phyloP scores from a whole-genome alignment of 2,888 invertebrate species.

The Stenchaetothrips biformis region DNA sequence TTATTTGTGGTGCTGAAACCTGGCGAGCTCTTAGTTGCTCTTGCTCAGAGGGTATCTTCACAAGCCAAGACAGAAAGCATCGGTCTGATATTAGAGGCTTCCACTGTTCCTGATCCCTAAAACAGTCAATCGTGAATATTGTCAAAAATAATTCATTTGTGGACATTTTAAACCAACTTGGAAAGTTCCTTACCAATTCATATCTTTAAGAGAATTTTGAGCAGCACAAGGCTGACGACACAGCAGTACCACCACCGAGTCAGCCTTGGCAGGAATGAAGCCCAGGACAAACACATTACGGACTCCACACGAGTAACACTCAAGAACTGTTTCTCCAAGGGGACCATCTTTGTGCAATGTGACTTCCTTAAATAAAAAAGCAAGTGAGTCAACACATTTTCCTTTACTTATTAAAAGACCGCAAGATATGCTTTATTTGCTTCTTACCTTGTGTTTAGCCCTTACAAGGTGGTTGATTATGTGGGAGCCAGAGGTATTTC shows the following conservation, averaged over 20 bases:
- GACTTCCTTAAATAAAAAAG: constrained; percentile 61
- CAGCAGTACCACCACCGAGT: constrained; percentile 93
- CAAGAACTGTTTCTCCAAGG: constrained; percentile 92
- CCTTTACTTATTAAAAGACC: constrained; percentile 14
- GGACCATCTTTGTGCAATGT: constrained; percentile 96
- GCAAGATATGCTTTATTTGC: background rate
- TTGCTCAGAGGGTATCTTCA: constrained; percentile 94
- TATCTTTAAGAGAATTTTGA: constrained; percentile 93
- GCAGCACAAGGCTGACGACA: constrained; percentile 98
- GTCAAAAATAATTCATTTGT: constrained; percentile 10
- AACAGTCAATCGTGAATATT: constrained; percentile 12
- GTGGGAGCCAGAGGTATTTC: constrained; percentile 96
- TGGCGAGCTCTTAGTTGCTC: constrained; percentile 94
- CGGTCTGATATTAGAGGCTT: constrained; percentile 96
- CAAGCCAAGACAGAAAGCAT: constrained; percentile 93
- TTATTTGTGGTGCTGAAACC: constrained; percentile 95
- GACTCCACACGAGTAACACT: constrained; percentile 98
- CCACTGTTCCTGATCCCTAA: constrained; percentile 94
- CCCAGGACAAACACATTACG: constrained; percentile 97
- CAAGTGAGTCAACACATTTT: background rate
- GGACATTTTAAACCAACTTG: background rate
- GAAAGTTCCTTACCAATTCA: constrained; percentile 72
- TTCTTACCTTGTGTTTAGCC: constrained; percentile 82
- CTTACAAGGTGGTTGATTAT: constrained; percentile 98
- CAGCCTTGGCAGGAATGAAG: constrained; percentile 98